Percentiles rank a stretch among this genome's conserved stretches.
Conservation (phyloP, 2,888 invertebrate species). For the Mimachlamys varia region DNA sequence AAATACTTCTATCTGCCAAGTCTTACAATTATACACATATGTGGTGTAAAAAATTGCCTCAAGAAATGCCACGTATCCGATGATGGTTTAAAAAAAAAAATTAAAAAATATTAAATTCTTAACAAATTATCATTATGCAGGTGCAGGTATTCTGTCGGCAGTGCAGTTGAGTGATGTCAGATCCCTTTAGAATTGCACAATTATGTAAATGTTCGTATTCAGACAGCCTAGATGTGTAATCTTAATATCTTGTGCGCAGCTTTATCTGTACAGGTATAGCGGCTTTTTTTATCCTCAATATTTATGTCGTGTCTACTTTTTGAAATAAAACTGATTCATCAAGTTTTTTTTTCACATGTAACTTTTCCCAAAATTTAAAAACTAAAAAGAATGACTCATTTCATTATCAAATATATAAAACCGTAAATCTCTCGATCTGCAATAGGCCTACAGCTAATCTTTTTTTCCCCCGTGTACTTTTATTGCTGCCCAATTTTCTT, state of each 20-base stretch:
- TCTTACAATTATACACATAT: neutral
- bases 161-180: neutral
- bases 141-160: neutral
- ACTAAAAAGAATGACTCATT: neutral
- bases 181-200: neutral
- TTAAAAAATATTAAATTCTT: neutral
- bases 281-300: neutral
- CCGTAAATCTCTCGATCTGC: neutral
- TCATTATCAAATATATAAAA: neutral
- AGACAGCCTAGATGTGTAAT: neutral
- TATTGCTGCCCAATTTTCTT: neutral
- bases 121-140: conserved; percentile 34
- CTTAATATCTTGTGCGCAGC: neutral
- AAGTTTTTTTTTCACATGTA: conserved; percentile 2
- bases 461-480: neutral
- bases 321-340: conserved; percentile 20
- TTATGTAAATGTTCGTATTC: conserved; percentile 19
- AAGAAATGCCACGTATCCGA: neutral
- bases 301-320: conserved; percentile 19
- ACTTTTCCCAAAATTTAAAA: neutral
- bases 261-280: neutral
- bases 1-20: neutral
- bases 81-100: neutral
- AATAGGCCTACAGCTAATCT: neutral
- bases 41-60: neutral